Evolutionary conservation across 1,140 invertebrate genomes (phyloP), one percentile per base, ranked within the genome.

Genomic region (Papilio xuthus): DNA sequence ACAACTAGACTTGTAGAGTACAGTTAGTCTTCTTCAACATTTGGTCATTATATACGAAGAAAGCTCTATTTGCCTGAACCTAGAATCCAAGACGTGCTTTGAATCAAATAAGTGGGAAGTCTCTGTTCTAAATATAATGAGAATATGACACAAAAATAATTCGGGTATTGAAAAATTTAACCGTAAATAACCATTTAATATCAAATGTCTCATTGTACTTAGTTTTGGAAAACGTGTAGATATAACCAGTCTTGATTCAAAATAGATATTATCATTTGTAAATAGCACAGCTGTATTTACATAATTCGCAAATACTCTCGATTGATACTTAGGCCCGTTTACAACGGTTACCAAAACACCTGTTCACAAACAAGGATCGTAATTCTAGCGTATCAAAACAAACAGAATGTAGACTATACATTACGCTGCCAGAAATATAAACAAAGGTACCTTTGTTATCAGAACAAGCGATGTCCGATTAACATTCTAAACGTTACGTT

Each of bases 391-490:
- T 60, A 50, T 76, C 73, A 56, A 76, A 76, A 76, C 56, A 76
- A 76, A 63, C 74, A 67, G 18, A 28, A 75, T 37, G 73, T 63
- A 20, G 28, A 75, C 37, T 56, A 42, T 60, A 37, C 53, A 76
- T 76, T 60, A 63, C 53, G 74, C 10, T 63, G 26, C 74, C 32
- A 63, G 32, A 15, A 20, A 32, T 60, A 85, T 80, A 88, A 87
- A 89, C 86, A 89, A 84, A 86, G 83, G 77, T 81, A 73, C 80
- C 78, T 86, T 79, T 86, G 86, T 87, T 87, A 87, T 86, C 72
- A 81, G 80, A 89, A 82, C 76, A 60, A 80, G 80, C 73, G 72
- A 82, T 80, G 83, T 85, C 78, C 79, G 87, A 89, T 90, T 89
- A 88, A 84, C 84, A 83, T 86, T 86, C 85, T 88, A 83, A 86